A percentile compares a stretch with the other conserved stretches of the same genome.
These are phyloP conservation scores for Atta texana DNA, from an alignment of 1,140 invertebrate genomes.

Conservation along the genomic window DNA sequence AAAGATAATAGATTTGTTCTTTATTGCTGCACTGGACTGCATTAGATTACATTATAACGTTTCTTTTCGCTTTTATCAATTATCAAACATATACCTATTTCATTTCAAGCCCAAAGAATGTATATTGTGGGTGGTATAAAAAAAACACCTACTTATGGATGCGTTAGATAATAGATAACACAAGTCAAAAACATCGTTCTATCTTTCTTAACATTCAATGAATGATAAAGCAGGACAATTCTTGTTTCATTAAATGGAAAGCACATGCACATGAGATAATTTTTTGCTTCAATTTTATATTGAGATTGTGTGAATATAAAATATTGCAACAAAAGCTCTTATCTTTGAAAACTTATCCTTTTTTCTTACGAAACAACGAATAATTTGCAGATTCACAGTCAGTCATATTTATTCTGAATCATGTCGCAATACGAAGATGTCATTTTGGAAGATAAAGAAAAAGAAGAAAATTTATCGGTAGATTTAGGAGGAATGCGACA, in stretches of 20 bases:
- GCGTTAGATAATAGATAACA: background rate
- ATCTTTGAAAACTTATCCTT: background rate
- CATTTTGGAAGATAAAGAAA: slow-evolving; percentile 76
- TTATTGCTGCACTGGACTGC: too few species aligned
- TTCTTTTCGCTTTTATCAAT: too few species aligned
- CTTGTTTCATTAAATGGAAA: too few species aligned
- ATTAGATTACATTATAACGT: too few species aligned
- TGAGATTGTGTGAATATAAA: background rate
- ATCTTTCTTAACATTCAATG: too few species aligned
- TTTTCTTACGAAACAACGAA: background rate
- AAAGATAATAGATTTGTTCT: background rate
- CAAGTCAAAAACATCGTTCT: too few species aligned
- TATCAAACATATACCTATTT: too few species aligned
- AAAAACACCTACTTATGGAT: background rate
- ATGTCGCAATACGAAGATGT: slow-evolving; percentile 78
- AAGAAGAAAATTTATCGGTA: slow-evolving; percentile 49
- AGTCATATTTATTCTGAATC: slow-evolving; percentile 31
- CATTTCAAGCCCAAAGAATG: too few species aligned
- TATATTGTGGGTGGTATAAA: too few species aligned
- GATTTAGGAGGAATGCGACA: slow-evolving; percentile 79
- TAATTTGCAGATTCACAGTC: slow-evolving; percentile 6
- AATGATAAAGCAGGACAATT: too few species aligned
- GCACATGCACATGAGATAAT: too few species aligned
- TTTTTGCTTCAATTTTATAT: background rate
- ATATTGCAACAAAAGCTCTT: background rate